Evolutionary conservation across 92 coral and sea anemone genomes (phyloP), one percentile per base, ranked within the genome.

Genomic region (Palythoa grandiflora): DNA sequence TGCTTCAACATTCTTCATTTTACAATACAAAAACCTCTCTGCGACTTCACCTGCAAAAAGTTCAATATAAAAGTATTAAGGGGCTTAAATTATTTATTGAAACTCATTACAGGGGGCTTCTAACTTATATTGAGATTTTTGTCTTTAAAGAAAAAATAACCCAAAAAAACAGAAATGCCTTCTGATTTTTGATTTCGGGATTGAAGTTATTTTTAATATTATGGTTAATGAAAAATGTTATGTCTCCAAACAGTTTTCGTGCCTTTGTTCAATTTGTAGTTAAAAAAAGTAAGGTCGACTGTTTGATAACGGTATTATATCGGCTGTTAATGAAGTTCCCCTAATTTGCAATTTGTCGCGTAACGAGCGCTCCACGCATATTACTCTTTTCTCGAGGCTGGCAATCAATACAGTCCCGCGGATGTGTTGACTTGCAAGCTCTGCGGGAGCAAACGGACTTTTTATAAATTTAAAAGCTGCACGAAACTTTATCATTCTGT

Each of bases 41-140:
- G 38, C 84, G 11, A 16, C 19, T 81, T 81, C 86, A 81, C 59
- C 86, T 81, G 61, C 59, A 81, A 81, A 61, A 66, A 65, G 75
- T 81, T 81, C 60, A 65, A 81, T 81, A 60, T 44, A 8, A 81
- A 81, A 81, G 28, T 66, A 20, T 81, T 65, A 81, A 66, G 60
- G 47, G 12, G 63, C 38, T 66, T 81, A 48, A 81, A 81, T 81
- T 35, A 81, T 81, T 81, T 66, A 81, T 81, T 7, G 55, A 2
- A 66, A 66, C 60, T 77, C 83, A 15, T 65, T 66, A 71, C 71
- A 66, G 86, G 86, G 65, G 74, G 75, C 54, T 65, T 66, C 66
- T 75, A 68, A 13, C 12, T 47, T 20, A 12, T 40, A 21, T 81
- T 47, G 51, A 63, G 65, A 40, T 81, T 81, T 81, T 19, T 47